Base-by-base conservation (phyloP, 2,797 vertebrate genomes). In the Pteropus rufus region DNA sequence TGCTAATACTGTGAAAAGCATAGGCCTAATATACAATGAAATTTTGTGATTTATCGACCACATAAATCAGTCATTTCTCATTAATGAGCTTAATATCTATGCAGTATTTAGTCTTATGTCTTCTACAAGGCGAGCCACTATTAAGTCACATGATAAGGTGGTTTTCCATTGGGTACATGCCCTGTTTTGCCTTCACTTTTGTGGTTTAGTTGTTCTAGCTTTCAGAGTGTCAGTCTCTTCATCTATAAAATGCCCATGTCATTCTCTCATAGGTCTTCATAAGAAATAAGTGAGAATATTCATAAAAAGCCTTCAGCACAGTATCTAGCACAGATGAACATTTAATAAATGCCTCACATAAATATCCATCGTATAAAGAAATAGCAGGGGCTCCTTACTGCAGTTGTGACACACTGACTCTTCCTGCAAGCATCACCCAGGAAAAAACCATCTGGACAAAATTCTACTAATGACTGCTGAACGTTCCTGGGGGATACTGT, bases 401-500 rank as follows among this genome's bases (percentile, higher is more conserved):
- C 4, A 1, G 41, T 49, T 46, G 23, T n/a, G n/a, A 26, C 49
- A 41, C 46, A 24, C 3, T 36, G 39, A n/a, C 18, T 84, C 36
- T 56, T 49, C 19, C 14, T 52, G 65, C 14, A 58, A 14, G 7
- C 7, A 1, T 34, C 23, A 56, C 64, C 24, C 5, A 11, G 23
- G n/a, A 10, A n/a, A 52, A 89, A 69, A 23, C 5, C 18, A 31
- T 67, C 14, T 44, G 41, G 49, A 29, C 14, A 90, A 54, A 54
- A 80, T 10, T 31, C 49, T 10, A 3, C 58, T 41, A 18, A 34
- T 18, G 21, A 36, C 8, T 11, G 6, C 85, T 18, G 21, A 72
- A 34, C 14, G 7, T 4, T 10, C 12, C 1, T 1, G 7, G 24
- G 16, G 14, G 3, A 39, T 2, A 0, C 5, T 29, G 19, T 46